A percentile compares a stretch with the other conserved stretches of the same genome.
phyloP scores from a whole-genome alignment of 2,797 vertebrate species.

The Falco concolor region DNA sequence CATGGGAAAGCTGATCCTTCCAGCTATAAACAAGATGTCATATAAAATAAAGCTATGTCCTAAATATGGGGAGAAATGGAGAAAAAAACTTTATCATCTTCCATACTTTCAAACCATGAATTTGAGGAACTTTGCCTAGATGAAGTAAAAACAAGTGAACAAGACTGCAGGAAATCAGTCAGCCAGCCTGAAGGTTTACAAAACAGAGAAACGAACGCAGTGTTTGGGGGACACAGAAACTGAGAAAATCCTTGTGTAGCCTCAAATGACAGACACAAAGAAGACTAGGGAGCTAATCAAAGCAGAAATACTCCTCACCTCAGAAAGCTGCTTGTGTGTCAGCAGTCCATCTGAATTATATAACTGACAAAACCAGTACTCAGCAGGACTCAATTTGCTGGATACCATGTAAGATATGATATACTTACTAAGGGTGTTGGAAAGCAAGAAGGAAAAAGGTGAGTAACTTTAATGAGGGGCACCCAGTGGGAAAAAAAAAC shows the following conservation, averaged over 20 bases:
- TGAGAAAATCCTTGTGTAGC: not conserved
- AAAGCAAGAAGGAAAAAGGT: not conserved
- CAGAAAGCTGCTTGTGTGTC: not conserved
- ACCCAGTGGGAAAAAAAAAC: not conserved
- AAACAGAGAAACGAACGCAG: not conserved
- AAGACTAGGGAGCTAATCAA: not conserved
- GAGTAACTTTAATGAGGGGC: not conserved
- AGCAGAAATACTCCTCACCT: not conserved
- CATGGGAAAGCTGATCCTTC: not conserved
- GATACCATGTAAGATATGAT: not conserved
- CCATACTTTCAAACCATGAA: not conserved
- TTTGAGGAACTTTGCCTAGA: not conserved
- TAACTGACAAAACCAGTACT: not conserved
- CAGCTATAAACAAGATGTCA: not conserved
- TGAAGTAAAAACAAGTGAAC: not conserved
- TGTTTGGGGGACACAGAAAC: not conserved
- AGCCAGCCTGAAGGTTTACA: not conserved
- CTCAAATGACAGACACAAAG: not conserved
- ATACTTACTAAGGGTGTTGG: not conserved
- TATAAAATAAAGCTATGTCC: not conserved
- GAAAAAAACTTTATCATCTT: not conserved
- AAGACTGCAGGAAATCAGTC: not conserved
- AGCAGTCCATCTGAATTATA: not conserved
- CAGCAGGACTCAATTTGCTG: not conserved
- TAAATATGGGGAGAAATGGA: not conserved